Evolutionary conservation across 2,797 vertebrate genomes (phyloP).

Genomic region (Oophaga sylvatica): DNA sequence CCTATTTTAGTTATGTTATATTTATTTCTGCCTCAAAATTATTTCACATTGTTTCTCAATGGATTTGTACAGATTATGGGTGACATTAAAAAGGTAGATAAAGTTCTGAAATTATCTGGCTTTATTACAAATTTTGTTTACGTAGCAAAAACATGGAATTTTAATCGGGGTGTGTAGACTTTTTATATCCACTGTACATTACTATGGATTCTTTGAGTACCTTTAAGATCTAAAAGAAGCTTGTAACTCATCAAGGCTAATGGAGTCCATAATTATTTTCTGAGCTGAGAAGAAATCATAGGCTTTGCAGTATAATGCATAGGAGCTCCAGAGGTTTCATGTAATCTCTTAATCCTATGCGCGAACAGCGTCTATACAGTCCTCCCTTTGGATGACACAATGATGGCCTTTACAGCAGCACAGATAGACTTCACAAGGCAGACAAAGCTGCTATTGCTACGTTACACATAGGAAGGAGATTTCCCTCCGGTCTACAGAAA

Average conservation of each 20-base stretch:
- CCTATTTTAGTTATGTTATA: too few species aligned
- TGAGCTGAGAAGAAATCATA: background rate
- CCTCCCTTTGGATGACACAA: background rate
- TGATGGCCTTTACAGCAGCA: conserved; percentile 1
- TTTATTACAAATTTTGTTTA: too few species aligned
- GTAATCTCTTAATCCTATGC: conserved; percentile 22
- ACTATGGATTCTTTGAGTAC: background rate
- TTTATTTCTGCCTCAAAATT: too few species aligned
- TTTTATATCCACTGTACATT: background rate
- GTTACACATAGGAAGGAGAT: background rate
- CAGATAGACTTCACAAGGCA: conserved; percentile 25
- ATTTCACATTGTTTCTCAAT: too few species aligned
- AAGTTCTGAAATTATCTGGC: too few species aligned
- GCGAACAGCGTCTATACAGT: conserved; percentile 20
- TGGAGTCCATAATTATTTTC: background rate
- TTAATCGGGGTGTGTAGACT: too few species aligned
- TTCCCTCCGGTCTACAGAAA: background rate
- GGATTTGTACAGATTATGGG: too few species aligned
- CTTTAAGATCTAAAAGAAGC: background rate
- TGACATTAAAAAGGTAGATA: too few species aligned
- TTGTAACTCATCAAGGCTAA: background rate
- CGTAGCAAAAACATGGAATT: too few species aligned
- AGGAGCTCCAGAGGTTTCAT: background rate
- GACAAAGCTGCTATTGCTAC: conserved; percentile 29
- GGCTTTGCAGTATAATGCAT: background rate